Percentiles rank a stretch among this genome's conserved stretches.
Conservation (phyloP, 2,888 invertebrate genomes). For the Xanthia icteritia region DNA sequence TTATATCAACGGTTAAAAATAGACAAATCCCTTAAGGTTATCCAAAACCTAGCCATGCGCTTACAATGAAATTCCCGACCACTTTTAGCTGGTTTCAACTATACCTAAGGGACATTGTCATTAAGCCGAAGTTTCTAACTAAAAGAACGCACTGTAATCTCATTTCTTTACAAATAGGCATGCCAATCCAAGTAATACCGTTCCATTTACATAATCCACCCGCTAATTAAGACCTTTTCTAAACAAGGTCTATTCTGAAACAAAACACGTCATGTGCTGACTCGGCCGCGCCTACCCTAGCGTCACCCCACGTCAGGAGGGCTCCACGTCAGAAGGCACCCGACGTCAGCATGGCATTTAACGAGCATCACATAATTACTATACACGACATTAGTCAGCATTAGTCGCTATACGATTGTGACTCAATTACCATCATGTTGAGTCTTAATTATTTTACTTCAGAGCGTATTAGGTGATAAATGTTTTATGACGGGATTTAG, state of each 20-base stretch:
- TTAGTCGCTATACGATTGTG: conserved; percentile 57
- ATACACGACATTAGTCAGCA: conserved; percentile 69
- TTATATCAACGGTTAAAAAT: not conserved
- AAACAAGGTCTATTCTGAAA: conserved; percentile 52
- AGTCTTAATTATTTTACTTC: conserved; percentile 62
- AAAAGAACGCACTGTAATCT: not conserved
- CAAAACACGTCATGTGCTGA: conserved; percentile 59
- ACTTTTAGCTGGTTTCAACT: not conserved
- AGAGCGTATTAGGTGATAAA: conserved; percentile 48
- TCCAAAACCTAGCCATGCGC: conserved; percentile 6
- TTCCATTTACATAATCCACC: conserved; percentile 34
- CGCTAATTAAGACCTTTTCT: conserved; percentile 56
- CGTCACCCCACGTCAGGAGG: conserved; percentile 52
- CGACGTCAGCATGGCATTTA: conserved; percentile 66
- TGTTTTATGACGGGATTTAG: conserved; percentile 48
- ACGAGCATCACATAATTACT: conserved; percentile 72
- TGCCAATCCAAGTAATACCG: not conserved
- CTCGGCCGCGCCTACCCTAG: conserved; percentile 31
- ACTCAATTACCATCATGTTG: conserved; percentile 57
- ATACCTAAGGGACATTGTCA: not conserved
- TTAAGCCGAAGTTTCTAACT: not conserved
- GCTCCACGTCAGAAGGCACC: conserved; percentile 25
- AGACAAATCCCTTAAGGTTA: not conserved
- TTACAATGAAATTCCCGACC: conserved; percentile 11
- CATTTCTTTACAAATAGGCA: conserved; percentile 19